phyloP scores from a whole-genome alignment of 2,888 invertebrate genomes.

The Lasioglossum villosulum region DNA sequence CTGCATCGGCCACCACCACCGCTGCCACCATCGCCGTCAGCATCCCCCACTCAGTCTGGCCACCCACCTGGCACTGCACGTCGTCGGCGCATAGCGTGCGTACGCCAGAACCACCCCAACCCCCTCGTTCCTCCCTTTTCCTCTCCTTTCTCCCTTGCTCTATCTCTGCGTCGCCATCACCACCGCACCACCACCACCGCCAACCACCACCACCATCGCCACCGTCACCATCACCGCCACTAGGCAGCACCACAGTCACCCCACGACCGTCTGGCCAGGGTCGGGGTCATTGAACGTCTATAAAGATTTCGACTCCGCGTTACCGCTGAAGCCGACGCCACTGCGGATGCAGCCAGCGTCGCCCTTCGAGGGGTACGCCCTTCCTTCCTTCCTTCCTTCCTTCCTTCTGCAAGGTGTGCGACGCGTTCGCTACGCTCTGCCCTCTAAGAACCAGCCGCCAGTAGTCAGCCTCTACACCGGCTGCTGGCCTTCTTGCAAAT shows the following conservation, averaged over 20 bases:
- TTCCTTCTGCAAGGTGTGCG: slow-evolving; percentile 38
- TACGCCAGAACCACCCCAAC: slow-evolving; percentile 58
- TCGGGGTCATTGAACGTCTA: slow-evolving; percentile 85
- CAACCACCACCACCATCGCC: slow-evolving; percentile 33
- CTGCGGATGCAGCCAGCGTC: slow-evolving; percentile 65
- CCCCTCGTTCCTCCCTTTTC: slow-evolving; percentile 60
- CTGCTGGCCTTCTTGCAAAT: neutral
- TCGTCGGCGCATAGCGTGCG: slow-evolving; percentile 69
- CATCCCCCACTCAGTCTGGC: slow-evolving; percentile 9
- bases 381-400: neutral
- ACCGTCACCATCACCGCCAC: slow-evolving; percentile 38
- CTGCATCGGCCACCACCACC: slow-evolving; percentile 54
- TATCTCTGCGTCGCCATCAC: slow-evolving; percentile 53
- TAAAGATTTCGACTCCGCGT: slow-evolving; percentile 83
- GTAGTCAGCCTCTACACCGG: neutral
- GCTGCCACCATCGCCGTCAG: neutral
- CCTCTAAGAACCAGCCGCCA: neutral
- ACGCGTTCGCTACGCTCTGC: neutral
- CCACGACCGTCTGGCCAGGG: slow-evolving; percentile 83
- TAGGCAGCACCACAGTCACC: slow-evolving; percentile 50
- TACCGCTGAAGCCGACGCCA: slow-evolving; percentile 53
- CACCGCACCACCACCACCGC: slow-evolving; percentile 39
- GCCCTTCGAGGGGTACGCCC: slow-evolving; percentile 15
- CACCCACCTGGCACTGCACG: slow-evolving; percentile 63
- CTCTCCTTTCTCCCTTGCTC: slow-evolving; percentile 22